Evolutionary conservation across 2,797 vertebrate genomes (phyloP).

Genomic region (Parauchenoglanis punctatus): DNA sequence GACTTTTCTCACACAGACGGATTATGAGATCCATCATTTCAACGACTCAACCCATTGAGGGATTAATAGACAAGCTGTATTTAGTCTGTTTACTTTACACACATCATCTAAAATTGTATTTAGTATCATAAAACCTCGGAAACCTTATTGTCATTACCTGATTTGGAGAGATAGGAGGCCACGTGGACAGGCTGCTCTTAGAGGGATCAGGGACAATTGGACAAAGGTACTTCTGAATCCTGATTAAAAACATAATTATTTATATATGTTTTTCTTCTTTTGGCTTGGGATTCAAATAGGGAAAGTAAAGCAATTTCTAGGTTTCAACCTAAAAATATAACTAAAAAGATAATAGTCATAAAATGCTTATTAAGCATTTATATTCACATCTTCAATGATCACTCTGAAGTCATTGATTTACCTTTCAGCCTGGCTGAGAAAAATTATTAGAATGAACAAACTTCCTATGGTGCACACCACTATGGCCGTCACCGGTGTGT

Average conservation of each 20-base stretch:
- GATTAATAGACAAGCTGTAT: background rate
- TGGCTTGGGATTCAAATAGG: background rate
- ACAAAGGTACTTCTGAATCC: constrained; percentile 54
- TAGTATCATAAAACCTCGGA: background rate
- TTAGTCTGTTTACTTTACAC: background rate
- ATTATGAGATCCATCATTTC: too few species aligned
- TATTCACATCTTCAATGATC: background rate
- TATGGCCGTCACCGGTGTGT: constrained; percentile 45
- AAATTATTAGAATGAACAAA: constrained; percentile 44
- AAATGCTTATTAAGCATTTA: background rate
- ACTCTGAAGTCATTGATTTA: constrained; percentile 9
- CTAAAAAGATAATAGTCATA: background rate
- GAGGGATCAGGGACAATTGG: constrained; percentile 56
- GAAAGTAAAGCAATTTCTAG: background rate
- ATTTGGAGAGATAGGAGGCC: constrained; percentile 34
- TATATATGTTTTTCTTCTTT: background rate
- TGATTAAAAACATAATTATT: constrained; percentile 23
- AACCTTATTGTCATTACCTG: constrained; percentile 20
- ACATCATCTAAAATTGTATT: background rate
- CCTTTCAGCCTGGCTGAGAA: constrained; percentile 52
- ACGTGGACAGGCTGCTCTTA: constrained; percentile 57
- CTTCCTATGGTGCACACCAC: constrained; percentile 40
- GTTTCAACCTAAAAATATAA: background rate
- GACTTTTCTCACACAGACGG: too few species aligned
- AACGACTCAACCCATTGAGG: too few species aligned